A percentile compares a stretch with the other conserved stretches of the same genome.
Evolutionary conservation across 2,888 invertebrate species (phyloP).

Genomic region (Acrobeloides nanus): DNA sequence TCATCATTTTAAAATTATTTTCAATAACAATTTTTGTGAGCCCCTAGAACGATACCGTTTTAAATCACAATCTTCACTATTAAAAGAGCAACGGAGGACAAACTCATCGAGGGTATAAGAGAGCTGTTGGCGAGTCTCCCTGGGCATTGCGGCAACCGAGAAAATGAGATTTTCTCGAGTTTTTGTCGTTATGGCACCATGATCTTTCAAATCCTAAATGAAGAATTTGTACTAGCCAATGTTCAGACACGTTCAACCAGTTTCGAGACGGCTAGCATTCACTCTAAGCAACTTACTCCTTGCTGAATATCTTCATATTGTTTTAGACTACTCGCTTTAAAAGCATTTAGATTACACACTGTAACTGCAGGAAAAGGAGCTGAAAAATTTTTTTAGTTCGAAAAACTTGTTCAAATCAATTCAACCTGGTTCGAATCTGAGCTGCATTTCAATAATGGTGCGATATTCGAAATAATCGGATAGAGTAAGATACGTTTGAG

Average conservation of each 20-base stretch:
- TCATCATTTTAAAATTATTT: conserved; percentile 1
- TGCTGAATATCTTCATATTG: conserved; percentile 47
- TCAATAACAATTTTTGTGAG: conserved; percentile 7
- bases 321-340: conserved; percentile 43
- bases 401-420: not conserved
- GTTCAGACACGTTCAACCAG: conserved; percentile 7
- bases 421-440: conserved; percentile 50
- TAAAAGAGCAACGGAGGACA: conserved; percentile 53
- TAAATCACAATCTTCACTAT: conserved; percentile 50
- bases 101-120: conserved; percentile 49
- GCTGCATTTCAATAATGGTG: conserved; percentile 53
- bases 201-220: conserved; percentile 43
- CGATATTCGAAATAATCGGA: conserved; percentile 50
- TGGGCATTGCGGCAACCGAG: conserved; percentile 46
- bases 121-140: conserved; percentile 35
- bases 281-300: conserved; percentile 28
- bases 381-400: conserved; percentile 4
- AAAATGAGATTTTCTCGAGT: conserved; percentile 52
- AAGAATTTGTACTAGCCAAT: conserved; percentile 4
- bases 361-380: conserved; percentile 49
- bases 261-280: too few relatives aligned
- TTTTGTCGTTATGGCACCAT: conserved; percentile 51
- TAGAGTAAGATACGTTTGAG: conserved; percentile 52
- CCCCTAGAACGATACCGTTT: conserved; percentile 26
- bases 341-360: conserved; percentile 47